These are phyloP conservation scores for Heterotilapia buettikoferi DNA, from an alignment of 2,113 vertebrate species.

Conservation along the genomic window DNA sequence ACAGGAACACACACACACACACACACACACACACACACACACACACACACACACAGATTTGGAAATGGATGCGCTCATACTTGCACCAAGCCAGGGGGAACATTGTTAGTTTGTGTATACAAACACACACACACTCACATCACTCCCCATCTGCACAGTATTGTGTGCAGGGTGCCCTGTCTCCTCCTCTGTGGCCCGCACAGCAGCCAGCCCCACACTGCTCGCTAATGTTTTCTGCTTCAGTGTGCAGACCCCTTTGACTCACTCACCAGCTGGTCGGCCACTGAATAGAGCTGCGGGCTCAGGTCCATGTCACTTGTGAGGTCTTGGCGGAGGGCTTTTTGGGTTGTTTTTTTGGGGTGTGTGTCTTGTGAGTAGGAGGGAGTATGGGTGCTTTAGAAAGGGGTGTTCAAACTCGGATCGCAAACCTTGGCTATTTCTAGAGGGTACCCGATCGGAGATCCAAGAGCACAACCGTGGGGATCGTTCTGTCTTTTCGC, in stretches of 20 bases:
- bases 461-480: neutral
- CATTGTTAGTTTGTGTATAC: constrained; percentile 3
- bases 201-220: constrained; percentile 61
- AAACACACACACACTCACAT: constrained; percentile 3
- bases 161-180: constrained; percentile 17
- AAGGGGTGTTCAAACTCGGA: neutral
- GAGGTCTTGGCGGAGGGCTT: constrained; percentile 93
- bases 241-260: constrained; percentile 82
- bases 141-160: constrained; percentile 15
- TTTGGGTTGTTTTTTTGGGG: constrained; percentile 29
- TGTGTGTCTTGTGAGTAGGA: neutral
- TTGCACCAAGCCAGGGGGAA: neutral
- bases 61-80: neutral
- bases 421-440: neutral
- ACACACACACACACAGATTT: neutral
- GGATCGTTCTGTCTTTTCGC: neutral
- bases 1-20: no score
- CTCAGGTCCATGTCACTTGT: constrained; percentile 94
- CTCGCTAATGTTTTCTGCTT: constrained; percentile 80
- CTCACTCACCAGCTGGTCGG: constrained; percentile 96
- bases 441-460: neutral
- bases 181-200: constrained; percentile 23
- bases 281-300: constrained; percentile 87
- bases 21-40: neutral
- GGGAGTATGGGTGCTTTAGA: constrained; percentile 47